Base-by-base conservation (phyloP, 2,113 vertebrate species). In the Nansenia antarctica region DNA sequence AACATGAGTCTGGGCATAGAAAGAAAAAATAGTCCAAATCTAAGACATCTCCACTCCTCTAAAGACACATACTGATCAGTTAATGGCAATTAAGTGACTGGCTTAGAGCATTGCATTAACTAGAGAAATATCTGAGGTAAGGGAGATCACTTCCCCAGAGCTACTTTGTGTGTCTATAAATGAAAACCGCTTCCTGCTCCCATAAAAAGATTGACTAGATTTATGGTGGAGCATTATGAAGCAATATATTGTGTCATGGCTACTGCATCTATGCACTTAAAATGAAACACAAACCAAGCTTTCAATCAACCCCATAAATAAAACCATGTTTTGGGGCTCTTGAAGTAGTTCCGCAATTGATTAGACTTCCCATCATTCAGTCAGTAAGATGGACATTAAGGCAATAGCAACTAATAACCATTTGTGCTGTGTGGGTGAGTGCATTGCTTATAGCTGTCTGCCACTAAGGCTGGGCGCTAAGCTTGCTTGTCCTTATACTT, bases 301-400 rank as follows among this genome's bases (percentile, higher is more conserved):
- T 42, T 42, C 18, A 42, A 49, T 65, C 30, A 67, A 24, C 53
- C 20, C 73, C 57, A 35, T 81, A 76, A 67, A 80, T 74, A 42
- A 60, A 45, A 39, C 35, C 69, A 55, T 35, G 7, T 14, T 30
- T 57, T 32, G 49, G 65, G 32, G 52, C 63, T 65, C 72, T 80
- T 83, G 29, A 79, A 15, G 1, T 47, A 59, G 12, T 58, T 9
- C 49, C n/a, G 1, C 26, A 15, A 29, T 52, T 86, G 54, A 74
- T 37, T 73, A 32, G 65, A 68, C 60, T 5, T 67, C 65, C 22
- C 69, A 30, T 69, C 8, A 2, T 62, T 71, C 18, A 20, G 24
- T 71, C 62, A 53, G 78, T 69, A 35, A 67, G 22, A 55, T 31
- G n/a, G 37, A 65, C 9, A 22, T 62, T 54, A 39, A 2, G 70